Percentiles rank a stretch among this genome's conserved stretches.
Conservation (phyloP, 2,888 invertebrate species). For the Philonicus albiceps region DNA sequence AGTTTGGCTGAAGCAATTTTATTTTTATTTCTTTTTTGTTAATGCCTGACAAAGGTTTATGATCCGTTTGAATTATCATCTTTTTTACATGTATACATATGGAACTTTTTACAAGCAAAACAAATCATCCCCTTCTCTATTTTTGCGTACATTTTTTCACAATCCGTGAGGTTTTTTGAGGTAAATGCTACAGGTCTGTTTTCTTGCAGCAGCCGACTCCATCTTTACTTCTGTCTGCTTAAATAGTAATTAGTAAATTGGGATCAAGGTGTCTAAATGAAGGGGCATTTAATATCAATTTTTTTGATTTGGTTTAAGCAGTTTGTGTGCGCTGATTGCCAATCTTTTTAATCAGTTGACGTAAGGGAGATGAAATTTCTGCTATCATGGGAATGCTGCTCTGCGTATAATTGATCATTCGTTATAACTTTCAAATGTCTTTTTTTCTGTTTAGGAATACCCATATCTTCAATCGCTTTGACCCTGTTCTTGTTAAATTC, state of each 20-base stretch:
- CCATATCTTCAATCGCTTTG: background rate
- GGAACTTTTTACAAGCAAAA: conserved; percentile 48
- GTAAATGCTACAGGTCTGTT: conserved; percentile 48
- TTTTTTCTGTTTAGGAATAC: background rate
- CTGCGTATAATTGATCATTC: background rate
- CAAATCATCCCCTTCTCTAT: conserved; percentile 49
- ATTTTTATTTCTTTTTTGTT: conserved; percentile 44
- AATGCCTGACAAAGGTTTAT: conserved; percentile 46
- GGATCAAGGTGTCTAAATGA: background rate
- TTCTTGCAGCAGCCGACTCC: conserved; percentile 43
- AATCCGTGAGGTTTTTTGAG: conserved; percentile 51
- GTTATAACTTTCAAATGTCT: background rate
- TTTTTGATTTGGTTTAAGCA: background rate
- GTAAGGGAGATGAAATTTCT: background rate
- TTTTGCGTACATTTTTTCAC: conserved; percentile 49
- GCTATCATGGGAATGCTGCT: background rate
- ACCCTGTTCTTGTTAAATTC: background rate
- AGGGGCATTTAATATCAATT: background rate
- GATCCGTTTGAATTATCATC: conserved; percentile 45
- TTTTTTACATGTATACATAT: conserved; percentile 48
- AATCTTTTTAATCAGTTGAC: background rate
- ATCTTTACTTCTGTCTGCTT: conserved; percentile 36
- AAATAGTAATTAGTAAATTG: background rate
- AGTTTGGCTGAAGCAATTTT: conserved; percentile 44
- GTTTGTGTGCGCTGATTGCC: background rate